Percentiles rank a stretch among this genome's conserved stretches.
Conservation (phyloP, 1,140 invertebrate species). For the Tetragnatha versicolor region DNA sequence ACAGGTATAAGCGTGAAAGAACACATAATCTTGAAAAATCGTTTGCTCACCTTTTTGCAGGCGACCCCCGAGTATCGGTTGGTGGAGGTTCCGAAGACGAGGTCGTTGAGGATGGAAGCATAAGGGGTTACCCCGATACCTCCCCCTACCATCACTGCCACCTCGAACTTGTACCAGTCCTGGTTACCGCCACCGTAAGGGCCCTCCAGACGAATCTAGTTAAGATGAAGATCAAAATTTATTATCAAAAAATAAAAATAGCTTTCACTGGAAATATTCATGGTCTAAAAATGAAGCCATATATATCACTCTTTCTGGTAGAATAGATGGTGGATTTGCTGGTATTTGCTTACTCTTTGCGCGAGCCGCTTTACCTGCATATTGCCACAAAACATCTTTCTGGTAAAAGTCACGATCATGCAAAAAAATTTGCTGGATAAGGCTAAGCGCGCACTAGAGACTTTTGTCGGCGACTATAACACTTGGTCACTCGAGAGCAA, state of each 20-base stretch:
- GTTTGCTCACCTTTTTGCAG: slow-evolving; percentile 82
- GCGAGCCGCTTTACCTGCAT: too few species aligned
- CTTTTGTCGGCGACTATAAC: too few species aligned
- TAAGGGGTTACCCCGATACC: slow-evolving; percentile 99
- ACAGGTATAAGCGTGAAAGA: background rate
- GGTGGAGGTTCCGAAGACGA: slow-evolving; percentile 94
- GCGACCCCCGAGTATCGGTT: slow-evolving; percentile 93
- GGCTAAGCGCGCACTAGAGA: too few species aligned
- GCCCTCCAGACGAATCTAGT: slow-evolving; percentile 85
- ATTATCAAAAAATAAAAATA: background rate
- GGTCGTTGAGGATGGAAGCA: slow-evolving; percentile 96
- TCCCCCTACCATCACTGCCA: slow-evolving; percentile 98
- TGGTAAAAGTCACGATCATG: too few species aligned
- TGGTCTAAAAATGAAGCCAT: too few species aligned
- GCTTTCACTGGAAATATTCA: background rate
- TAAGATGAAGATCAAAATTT: slow-evolving; percentile 11
- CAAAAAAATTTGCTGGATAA: too few species aligned
- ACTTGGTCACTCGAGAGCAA: too few species aligned
- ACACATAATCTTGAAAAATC: background rate
- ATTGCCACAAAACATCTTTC: too few species aligned
- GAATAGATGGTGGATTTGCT: too few species aligned
- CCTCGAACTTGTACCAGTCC: slow-evolving; percentile 98
- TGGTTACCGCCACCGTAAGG: slow-evolving; percentile 99
- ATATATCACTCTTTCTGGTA: too few species aligned
- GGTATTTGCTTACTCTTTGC: too few species aligned